Evolutionary conservation across 2,888 invertebrate genomes (phyloP), one percentile per base, ranked within the genome.

Genomic region (Ophion slaviceki): DNA sequence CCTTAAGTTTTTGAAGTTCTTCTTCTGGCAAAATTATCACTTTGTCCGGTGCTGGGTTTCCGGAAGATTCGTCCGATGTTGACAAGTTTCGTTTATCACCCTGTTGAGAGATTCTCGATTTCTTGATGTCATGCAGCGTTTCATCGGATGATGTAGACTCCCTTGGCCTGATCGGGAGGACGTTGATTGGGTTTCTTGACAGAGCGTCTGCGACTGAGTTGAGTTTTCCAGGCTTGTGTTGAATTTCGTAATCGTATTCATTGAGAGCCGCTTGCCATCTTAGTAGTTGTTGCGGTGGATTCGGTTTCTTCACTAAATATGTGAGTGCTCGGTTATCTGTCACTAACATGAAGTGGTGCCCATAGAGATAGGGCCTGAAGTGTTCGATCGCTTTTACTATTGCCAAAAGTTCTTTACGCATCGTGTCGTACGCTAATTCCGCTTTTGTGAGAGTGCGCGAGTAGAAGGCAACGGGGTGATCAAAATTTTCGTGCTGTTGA

Each of bases 361-460:
- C 86, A 20, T 82, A 82, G 10, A 82, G 20, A 79, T 86, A 86
- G 14, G 79, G 80, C 32, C 72, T 77, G 11, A 86, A 85, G 53
- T 87, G 67, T 14, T 82, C 53, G 5, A 86, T 80, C 0, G 77
- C 57, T 75, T 32, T 82, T 11, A 84, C 74, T 4, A 86, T 78
- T 57, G 84, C 80, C 14, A 87, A n/a, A 7, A 81, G 66, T 80
- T 94, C 93, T 78, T 92, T 93, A 84, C 93, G 92, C 45, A 92
- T 92, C 0, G 90, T 88, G 0, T 90, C 89, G 32, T 32, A 32
- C 0, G 32, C 32, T 32, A 32, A 4, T 32, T 32, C 32, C 32
- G 32, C 32, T 32, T 32, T 32, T 32, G 32, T 1, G 32, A 32
- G 32, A 32, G 32, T 32, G 32, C 32, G 32, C 1, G 32, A 32